phyloP scores from a whole-genome alignment of 2,888 invertebrate genomes.

The Adineta ricciae region DNA sequence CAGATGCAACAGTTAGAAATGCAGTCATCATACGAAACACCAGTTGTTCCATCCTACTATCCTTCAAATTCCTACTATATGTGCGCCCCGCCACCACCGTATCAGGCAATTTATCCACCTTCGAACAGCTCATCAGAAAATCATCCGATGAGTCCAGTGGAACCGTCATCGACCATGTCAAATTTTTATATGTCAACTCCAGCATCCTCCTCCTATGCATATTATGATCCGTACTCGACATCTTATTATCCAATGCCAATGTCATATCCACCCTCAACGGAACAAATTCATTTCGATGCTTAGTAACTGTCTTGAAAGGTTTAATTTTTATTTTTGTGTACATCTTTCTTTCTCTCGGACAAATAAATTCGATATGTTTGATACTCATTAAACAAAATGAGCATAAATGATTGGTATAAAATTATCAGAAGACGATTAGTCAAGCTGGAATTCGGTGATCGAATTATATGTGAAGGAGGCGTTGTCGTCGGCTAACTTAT shows the following conservation, averaged over 20 bases:
- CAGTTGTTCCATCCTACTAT: background rate
- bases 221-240: background rate
- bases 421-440: background rate
- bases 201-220: background rate
- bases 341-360: background rate
- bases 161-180: background rate
- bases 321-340: background rate
- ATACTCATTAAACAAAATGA: background rate
- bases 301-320: background rate
- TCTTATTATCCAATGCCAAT: background rate
- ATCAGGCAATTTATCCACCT: background rate
- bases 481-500: background rate
- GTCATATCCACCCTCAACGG: background rate
- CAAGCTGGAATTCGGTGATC: background rate
- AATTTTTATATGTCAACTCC: background rate
- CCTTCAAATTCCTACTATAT: background rate
- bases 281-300: background rate
- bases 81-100: background rate
- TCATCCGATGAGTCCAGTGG: background rate
- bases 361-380: background rate
- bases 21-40: background rate
- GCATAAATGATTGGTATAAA: background rate
- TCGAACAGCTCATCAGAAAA: background rate
- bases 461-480: background rate
- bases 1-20: slow-evolving; percentile 7